Percentiles rank a stretch among this genome's conserved stretches.
Conservation (phyloP, 2,113 vertebrate genomes). For the Podilymbus podiceps region DNA sequence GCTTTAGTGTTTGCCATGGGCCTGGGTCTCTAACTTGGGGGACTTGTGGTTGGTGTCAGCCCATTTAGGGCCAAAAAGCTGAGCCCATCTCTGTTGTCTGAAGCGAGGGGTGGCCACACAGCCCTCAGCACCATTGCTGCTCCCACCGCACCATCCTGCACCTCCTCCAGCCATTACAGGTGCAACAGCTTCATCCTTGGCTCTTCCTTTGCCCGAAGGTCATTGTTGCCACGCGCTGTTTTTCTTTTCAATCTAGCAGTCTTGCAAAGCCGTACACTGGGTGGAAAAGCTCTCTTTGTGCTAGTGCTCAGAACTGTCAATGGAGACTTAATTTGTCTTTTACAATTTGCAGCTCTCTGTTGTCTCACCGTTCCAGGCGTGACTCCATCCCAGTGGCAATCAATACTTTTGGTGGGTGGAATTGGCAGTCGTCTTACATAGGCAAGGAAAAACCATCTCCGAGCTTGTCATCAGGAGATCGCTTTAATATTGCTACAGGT, state of each 20-base stretch:
- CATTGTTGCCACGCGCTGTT: not conserved
- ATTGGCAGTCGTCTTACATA: not conserved
- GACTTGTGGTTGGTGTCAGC: not conserved
- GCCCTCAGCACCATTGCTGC: not conserved
- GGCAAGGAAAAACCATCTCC: not conserved
- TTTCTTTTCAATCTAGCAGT: not conserved
- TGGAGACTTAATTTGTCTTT: not conserved
- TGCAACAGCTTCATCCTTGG: not conserved
- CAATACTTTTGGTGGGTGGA: not conserved
- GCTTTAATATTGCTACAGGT: not conserved
- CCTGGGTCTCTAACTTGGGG: not conserved
- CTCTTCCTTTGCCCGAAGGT: not conserved
- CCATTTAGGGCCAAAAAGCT: not conserved
- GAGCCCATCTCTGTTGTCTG: not conserved
- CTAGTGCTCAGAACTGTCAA: not conserved
- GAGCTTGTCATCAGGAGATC: not conserved
- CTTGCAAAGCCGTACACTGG: not conserved
- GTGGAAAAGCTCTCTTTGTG: not conserved
- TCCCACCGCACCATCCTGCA: not conserved
- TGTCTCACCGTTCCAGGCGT: accelerated
- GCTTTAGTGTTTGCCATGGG: not conserved
- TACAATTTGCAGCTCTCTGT: not conserved
- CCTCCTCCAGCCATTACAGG: not conserved
- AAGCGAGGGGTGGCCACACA: not conserved
- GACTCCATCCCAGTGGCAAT: not conserved